These are phyloP conservation scores for human (Homo sapiens) DNA, from an alignment of 2,113 vertebrate species.

Conservation along the genomic window GRCh38 chr2:26813501-26814000, in stretches of 20 bases:
- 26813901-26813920: background rate
- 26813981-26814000: background rate
- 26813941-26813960: background rate
- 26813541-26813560: background rate
- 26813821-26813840: background rate
- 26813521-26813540: background rate
- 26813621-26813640: background rate
- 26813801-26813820: background rate
- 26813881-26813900: background rate
- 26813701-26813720: background rate
- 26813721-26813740: too few species aligned
- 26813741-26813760: background rate
- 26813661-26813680: too few species aligned
- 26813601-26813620: background rate
- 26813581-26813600: background rate
- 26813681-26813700: background rate
- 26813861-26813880: background rate
- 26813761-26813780: background rate
- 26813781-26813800: background rate
- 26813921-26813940: background rate
- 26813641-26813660: background rate
- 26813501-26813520: background rate
- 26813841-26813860: background rate
- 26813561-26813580: background rate
- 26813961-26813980: background rate